Percentiles rank a stretch among this genome's conserved stretches.
phyloP scores from a whole-genome alignment of 2,113 vertebrate genomes.

The Sander vitreus region DNA sequence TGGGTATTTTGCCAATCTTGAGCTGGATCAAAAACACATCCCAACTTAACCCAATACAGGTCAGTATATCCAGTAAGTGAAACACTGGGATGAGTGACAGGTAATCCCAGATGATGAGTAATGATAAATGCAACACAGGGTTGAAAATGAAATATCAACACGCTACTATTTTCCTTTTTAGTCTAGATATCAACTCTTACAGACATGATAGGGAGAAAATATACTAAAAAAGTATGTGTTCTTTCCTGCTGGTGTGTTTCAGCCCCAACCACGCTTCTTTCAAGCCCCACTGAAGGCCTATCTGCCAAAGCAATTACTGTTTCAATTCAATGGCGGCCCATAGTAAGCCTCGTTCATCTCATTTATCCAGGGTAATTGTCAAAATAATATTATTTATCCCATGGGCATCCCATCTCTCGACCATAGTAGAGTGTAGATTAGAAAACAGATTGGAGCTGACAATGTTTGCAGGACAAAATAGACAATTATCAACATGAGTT shows the following conservation, averaged over 20 bases:
- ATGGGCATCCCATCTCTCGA: conserved; percentile 17
- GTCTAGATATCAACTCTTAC: conserved; percentile 7
- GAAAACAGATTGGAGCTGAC: conserved; percentile 44
- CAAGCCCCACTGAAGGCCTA: conserved; percentile 52
- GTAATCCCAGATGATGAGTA: not conserved
- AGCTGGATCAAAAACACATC: conserved; percentile 16
- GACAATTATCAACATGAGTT: conserved; percentile 42
- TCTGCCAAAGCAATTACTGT: conserved; percentile 74
- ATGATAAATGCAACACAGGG: conserved; percentile 18
- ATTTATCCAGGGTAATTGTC: conserved; percentile 74
- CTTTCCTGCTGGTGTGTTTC: conserved; percentile 24
- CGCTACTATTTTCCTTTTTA: conserved; percentile 16
- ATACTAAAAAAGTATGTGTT: conserved; percentile 10
- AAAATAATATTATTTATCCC: conserved; percentile 58
- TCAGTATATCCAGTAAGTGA: conserved; percentile 6
- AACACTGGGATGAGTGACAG: conserved; percentile 3
- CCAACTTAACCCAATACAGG: not conserved
- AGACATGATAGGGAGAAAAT: conserved; percentile 21
- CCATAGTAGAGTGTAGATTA: conserved; percentile 14
- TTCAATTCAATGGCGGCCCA: conserved; percentile 55
- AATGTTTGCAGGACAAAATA: conserved; percentile 39
- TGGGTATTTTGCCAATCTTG: not conserved
- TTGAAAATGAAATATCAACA: conserved; percentile 15
- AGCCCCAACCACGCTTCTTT: conserved; percentile 54
- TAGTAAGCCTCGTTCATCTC: conserved; percentile 49